Percentiles rank a stretch among this genome's conserved stretches.
Conservation (phyloP, 1,140 invertebrate species). For the Neocloeon triangulifer region DNA sequence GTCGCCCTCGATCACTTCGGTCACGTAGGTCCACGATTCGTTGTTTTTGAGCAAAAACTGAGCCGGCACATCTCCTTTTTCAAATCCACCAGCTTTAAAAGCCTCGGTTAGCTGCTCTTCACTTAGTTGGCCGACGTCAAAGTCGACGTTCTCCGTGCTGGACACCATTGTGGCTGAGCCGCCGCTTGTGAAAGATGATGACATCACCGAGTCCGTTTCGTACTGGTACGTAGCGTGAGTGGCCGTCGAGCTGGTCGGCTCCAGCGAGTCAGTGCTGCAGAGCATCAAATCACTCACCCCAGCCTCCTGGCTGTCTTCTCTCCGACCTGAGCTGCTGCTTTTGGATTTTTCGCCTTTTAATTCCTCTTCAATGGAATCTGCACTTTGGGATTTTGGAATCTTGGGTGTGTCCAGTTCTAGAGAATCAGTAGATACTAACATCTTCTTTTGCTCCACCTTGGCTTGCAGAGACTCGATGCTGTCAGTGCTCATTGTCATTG, state of each 20-base stretch:
- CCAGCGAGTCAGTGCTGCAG: constrained; percentile 41
- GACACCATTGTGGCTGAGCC: constrained; percentile 51
- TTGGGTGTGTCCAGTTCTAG: constrained; percentile 22
- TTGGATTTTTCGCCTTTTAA: constrained; percentile 20
- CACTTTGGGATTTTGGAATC: constrained; percentile 13
- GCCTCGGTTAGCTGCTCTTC: no score
- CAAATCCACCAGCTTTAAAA: no score
- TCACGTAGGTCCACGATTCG: no score
- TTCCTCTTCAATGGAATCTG: constrained; percentile 25
- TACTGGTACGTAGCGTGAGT: constrained; percentile 64
- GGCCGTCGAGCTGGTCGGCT: constrained; percentile 47
- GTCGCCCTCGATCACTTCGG: no score
- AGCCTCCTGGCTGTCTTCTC: constrained; percentile 15
- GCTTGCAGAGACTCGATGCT: constrained; percentile 29
- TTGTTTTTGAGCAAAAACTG: no score
- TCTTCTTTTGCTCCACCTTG: constrained; percentile 12
- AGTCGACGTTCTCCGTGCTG: constrained; percentile 38
- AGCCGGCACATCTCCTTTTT: no score
- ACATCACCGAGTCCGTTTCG: constrained; percentile 59
- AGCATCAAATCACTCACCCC: constrained; percentile 24
- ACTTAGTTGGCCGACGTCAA: no score
- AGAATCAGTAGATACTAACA: constrained; percentile 33
- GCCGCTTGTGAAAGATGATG: constrained; percentile 53
- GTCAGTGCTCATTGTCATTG: constrained; percentile 35
- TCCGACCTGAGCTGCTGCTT: constrained; percentile 20